A percentile compares a stretch with the other conserved stretches of the same genome.
Evolutionary conservation across 2,797 vertebrate genomes (phyloP).

Genomic region (Cheirogaleus major): DNA sequence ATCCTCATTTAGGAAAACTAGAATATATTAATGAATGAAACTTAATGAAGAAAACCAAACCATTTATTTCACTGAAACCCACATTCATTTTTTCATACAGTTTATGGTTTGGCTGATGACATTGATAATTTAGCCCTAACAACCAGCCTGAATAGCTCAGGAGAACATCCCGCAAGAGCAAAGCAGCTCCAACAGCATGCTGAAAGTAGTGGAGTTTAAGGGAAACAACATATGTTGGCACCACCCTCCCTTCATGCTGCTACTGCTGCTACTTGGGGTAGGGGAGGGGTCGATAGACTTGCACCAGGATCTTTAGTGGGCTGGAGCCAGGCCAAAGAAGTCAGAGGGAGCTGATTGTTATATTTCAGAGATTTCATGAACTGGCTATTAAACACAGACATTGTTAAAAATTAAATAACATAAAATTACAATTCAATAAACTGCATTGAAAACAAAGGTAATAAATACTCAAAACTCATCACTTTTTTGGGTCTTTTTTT

Average conservation of each 20-base stretch:
- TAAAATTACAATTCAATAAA: constrained; percentile 31
- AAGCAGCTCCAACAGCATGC: neutral
- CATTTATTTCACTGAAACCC: constrained; percentile 25
- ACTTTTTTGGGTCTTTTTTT: neutral
- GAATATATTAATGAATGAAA: constrained; percentile 45
- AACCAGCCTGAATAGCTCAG: neutral
- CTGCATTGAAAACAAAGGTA: constrained; percentile 37
- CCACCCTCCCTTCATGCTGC: neutral
- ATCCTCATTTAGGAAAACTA: neutral
- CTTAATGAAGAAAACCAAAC: constrained; percentile 23
- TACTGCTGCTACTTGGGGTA: neutral
- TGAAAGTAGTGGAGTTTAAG: neutral
- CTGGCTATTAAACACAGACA: constrained; percentile 9
- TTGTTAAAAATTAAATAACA: constrained; percentile 52
- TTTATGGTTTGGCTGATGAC: neutral
- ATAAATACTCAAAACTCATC: neutral
- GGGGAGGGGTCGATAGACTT: neutral
- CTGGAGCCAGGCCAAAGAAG: neutral
- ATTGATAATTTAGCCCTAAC: neutral
- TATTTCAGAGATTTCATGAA: constrained; percentile 48
- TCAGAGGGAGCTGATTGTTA: neutral
- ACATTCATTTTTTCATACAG: neutral
- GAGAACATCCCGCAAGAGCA: neutral
- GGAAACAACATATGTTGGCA: neutral
- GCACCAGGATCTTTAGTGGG: neutral